Percentiles rank a stretch among this genome's conserved stretches.
These are phyloP conservation scores for Prolemur simus DNA, from an alignment of 2,113 vertebrate species.

Conservation along the genomic window DNA sequence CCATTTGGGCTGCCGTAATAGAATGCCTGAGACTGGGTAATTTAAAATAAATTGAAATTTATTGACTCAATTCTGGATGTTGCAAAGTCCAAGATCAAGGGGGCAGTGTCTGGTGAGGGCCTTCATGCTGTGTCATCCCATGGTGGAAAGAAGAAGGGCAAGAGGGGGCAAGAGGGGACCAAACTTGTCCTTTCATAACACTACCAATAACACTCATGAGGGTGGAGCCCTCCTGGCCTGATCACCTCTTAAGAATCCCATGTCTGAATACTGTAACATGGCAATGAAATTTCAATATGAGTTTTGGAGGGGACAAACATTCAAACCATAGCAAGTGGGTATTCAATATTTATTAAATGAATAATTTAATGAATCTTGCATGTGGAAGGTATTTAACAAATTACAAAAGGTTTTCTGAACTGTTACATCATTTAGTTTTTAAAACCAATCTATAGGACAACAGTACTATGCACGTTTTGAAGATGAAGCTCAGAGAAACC, in stretches of 20 bases:
- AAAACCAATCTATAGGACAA: neutral
- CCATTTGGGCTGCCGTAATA: neutral
- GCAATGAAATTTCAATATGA: neutral
- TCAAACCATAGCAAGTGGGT: neutral
- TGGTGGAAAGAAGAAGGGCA: neutral
- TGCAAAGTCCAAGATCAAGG: neutral
- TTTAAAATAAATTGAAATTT: neutral
- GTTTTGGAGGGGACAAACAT: neutral
- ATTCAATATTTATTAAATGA: neutral
- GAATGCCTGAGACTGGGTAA: neutral
- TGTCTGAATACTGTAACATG: neutral
- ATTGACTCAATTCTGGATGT: neutral
- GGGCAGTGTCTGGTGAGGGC: accelerated
- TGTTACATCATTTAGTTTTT: neutral
- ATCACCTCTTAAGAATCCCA: neutral
- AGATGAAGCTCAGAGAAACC: neutral
- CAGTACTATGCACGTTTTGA: neutral
- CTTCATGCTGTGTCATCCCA: neutral
- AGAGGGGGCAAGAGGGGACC: neutral
- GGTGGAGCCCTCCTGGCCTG: too few species aligned
- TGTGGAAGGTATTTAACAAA: neutral
- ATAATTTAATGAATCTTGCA: neutral
- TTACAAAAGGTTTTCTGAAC: neutral
- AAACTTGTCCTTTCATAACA: neutral
- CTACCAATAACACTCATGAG: neutral